Conservation (phyloP, 2,113 vertebrate species). For the Tauraco erythrolophus region DNA sequence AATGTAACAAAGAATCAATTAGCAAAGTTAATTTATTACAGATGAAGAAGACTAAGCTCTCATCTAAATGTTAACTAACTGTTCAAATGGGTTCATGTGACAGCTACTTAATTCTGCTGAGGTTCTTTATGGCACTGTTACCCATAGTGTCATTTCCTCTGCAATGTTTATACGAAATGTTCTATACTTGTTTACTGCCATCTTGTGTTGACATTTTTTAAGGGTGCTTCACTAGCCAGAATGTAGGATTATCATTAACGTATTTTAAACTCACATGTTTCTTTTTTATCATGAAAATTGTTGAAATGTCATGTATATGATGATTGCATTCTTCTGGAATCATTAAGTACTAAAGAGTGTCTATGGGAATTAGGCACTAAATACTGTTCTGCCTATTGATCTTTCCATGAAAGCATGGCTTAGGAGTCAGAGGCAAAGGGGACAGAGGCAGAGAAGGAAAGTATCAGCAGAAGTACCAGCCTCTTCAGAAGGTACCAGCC, state of each 20-base stretch:
- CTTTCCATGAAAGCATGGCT: not conserved
- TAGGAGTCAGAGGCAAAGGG: not conserved
- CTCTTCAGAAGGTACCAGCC: not conserved
- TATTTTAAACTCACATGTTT: not conserved
- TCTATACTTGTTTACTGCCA: constrained; percentile 76
- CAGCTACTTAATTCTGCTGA: not conserved
- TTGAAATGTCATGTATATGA: not conserved
- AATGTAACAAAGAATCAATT: not conserved
- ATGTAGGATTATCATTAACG: not conserved
- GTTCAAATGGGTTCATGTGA: not conserved
- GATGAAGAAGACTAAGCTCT: not conserved
- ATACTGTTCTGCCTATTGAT: not conserved
- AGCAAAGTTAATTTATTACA: constrained; percentile 44
- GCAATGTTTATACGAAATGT: not conserved
- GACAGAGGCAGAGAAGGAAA: not conserved
- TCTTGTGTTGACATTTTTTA: constrained; percentile 74
- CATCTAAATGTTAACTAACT: not conserved
- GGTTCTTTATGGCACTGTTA: not conserved
- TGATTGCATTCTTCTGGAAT: not conserved
- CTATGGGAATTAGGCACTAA: not conserved
- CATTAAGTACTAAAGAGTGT: not conserved
- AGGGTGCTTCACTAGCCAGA: not conserved
- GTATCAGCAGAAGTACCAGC: not conserved
- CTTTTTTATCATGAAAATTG: not conserved
- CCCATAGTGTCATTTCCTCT: not conserved